A percentile compares a stretch with the other conserved stretches of the same genome.
These are phyloP conservation scores for Phymorhynchus buccinoides DNA, from an alignment of 1,140 invertebrate species.

Conservation along the genomic window DNA sequence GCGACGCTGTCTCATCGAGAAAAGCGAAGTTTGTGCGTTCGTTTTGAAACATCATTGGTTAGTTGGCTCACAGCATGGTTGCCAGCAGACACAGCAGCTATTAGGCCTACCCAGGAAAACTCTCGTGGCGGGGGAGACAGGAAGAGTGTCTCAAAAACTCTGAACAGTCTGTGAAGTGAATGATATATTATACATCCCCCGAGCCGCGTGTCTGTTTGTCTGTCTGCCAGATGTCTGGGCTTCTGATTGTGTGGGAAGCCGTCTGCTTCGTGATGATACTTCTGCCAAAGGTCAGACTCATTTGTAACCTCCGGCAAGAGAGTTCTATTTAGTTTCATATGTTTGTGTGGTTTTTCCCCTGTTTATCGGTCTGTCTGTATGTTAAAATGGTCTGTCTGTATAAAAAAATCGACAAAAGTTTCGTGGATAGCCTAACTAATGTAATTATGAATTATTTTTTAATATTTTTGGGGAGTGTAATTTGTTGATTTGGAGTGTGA, in stretches of 20 bases:
- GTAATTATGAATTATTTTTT: too few species aligned
- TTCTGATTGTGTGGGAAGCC: slow-evolving; percentile 2
- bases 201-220: not conserved
- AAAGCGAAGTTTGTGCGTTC: not conserved
- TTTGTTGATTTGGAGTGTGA: too few species aligned
- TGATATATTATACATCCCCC: too few species aligned
- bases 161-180: not conserved
- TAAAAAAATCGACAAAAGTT: too few species aligned
- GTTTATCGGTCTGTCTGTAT: too few species aligned
- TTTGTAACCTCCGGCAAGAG: too few species aligned
- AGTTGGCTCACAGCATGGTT: not conserved
- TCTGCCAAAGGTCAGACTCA: not conserved
- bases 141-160: not conserved
- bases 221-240: not conserved
- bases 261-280: not conserved
- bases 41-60: too few species aligned
- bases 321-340: too few species aligned
- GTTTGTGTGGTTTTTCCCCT: too few species aligned
- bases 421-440: too few species aligned
- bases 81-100: not conserved
- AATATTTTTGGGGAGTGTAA: too few species aligned
- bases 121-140: not conserved
- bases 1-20: not conserved
- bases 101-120: not conserved
- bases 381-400: too few species aligned